Percentiles rank a stretch among this genome's conserved stretches.
Evolutionary conservation across 2,888 invertebrate genomes (phyloP).

Genomic region (Fissipunctia ypsillon): DNA sequence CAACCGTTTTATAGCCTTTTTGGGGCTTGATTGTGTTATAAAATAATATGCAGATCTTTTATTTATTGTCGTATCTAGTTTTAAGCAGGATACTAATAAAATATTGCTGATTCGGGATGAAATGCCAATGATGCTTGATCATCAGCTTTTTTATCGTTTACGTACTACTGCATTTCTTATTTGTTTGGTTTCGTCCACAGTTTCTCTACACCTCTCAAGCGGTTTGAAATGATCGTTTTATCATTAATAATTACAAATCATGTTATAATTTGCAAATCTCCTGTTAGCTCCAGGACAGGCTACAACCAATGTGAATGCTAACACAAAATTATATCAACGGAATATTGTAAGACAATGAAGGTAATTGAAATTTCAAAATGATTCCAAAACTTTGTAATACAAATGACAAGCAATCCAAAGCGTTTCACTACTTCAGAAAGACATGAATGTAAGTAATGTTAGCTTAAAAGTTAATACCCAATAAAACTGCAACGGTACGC

Average conservation of each 20-base stretch:
- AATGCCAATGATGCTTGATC: slow-evolving; percentile 5
- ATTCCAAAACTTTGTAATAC: slow-evolving; percentile 13
- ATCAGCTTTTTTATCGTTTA: neutral
- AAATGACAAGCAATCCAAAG: slow-evolving; percentile 7
- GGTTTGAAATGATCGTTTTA: neutral
- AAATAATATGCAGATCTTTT: slow-evolving; percentile 1
- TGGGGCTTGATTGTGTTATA: slow-evolving; percentile 13
- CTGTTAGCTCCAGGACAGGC: neutral
- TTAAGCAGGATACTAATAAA: neutral
- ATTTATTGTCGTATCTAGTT: slow-evolving; percentile 23
- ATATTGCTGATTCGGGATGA: neutral
- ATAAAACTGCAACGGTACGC: slow-evolving; percentile 51
- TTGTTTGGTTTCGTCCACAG: neutral
- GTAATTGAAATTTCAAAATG: neutral
- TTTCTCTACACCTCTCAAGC: neutral
- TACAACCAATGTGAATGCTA: neutral
- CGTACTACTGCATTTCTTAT: too few species aligned
- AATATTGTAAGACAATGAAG: neutral
- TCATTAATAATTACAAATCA: neutral
- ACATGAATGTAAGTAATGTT: slow-evolving; percentile 12
- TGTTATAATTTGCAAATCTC: neutral
- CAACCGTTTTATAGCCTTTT: slow-evolving; percentile 49
- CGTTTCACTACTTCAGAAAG: neutral
- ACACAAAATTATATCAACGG: neutral
- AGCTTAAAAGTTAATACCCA: slow-evolving; percentile 38